Evolutionary conservation across 2,888 invertebrate species (phyloP), one percentile per base, ranked within the genome.

Genomic region (Rhagophthalmus giganteus): DNA sequence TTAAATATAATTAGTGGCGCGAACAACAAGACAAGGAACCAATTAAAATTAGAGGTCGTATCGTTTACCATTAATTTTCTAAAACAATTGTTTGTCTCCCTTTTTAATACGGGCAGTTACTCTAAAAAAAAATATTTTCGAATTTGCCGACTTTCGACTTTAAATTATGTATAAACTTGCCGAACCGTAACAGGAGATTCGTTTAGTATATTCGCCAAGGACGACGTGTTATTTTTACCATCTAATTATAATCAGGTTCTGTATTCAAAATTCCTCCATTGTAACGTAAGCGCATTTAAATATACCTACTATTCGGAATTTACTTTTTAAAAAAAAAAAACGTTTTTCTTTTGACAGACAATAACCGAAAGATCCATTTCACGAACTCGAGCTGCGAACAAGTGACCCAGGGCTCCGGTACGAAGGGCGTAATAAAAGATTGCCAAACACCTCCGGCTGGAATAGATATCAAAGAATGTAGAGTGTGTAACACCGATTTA

Each of bases 391-490:
- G 25, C 16, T 46, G 46, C 12, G 32, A 9, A 3, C 12, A 25
- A 12, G 32, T 46, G 2, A 9, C 38, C 1, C 1, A 13, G 2
- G 13, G 4, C 10, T 2, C 26, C 2, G 7, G 26, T 2, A 11
- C 13, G 1, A 20, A 37, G 15, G 26, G 12, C n/a, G 25, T 13
- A 13, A 1, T 45, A 8, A 5, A n/a, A 12, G 31, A 24, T 8
- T 38, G 38, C 26, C 16, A 34, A 20, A 7, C 3, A 5, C 1
- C 1, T n/a, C n/a, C n/a, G n/a, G n/a, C n/a, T n/a, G n/a, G n/a
- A n/a, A n/a, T n/a, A n/a, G 20, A 26, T 9, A 8, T 32, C 2
- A 33, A 31, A 28, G 42, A 42, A 10, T 50, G 50, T 38, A 14
- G 28, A 27, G 25, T 38, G 2, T 50, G 44, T n/a, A 9, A 35